These are phyloP conservation scores for Hyposmocoma kahamanoa DNA, from an alignment of 1,140 invertebrate species.

Conservation along the genomic window DNA sequence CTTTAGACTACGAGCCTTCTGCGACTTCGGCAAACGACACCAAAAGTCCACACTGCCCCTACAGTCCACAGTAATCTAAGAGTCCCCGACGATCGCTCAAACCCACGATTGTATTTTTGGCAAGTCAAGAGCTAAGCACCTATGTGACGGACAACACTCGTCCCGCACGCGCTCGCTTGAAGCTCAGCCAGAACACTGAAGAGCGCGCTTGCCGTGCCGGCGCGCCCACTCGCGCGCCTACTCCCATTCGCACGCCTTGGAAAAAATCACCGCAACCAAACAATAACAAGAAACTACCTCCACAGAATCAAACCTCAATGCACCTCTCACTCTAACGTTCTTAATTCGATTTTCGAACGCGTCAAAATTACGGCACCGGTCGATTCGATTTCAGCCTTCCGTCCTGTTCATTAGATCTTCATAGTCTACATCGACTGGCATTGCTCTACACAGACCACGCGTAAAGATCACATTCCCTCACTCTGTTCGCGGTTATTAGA, in stretches of 20 bases:
- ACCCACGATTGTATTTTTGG: constrained; percentile 5
- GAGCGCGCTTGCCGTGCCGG: constrained; percentile 63
- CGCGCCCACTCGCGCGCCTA: constrained; percentile 68
- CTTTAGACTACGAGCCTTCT: constrained; percentile 22
- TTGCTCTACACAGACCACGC: not conserved
- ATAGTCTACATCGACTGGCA: constrained; percentile 12
- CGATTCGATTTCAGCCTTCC: constrained; percentile 64
- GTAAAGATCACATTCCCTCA: constrained; percentile 23
- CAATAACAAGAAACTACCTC: constrained; percentile 69
- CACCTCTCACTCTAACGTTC: constrained; percentile 68
- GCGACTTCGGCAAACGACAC: constrained; percentile 44
- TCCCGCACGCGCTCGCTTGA: constrained; percentile 62
- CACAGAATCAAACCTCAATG: constrained; percentile 49
- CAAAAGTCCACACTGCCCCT: constrained; percentile 37
- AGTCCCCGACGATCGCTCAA: not conserved
- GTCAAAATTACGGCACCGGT: constrained; percentile 64
- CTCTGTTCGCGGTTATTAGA: constrained; percentile 13
- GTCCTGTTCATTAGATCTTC: constrained; percentile 47
- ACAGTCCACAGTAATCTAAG: constrained; percentile 30
- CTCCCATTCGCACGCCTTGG: constrained; percentile 70
- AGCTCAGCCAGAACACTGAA: constrained; percentile 72
- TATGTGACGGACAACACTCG: constrained; percentile 33
- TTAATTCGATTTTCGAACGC: constrained; percentile 72
- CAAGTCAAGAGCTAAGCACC: constrained; percentile 23
- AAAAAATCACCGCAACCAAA: constrained; percentile 65